Base-by-base conservation (phyloP, 2,888 invertebrate species). In the Ectobius pallidus region DNA sequence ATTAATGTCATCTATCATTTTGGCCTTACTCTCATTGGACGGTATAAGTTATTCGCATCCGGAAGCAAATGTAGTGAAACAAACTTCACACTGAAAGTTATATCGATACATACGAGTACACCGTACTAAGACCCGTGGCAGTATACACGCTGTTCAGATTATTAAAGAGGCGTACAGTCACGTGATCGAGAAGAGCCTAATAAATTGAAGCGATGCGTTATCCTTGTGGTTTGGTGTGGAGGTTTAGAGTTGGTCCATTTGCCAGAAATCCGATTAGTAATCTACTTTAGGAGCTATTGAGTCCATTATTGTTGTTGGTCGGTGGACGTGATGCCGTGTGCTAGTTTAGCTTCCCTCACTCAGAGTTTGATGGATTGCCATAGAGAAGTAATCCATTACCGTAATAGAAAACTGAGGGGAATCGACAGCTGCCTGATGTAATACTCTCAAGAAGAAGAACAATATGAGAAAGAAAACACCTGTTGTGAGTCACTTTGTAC, bases 351-450 rank as follows among this genome's bases (percentile, higher is more conserved):
- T 34, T 7, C 11, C 34, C 34, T 34, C 34, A 49, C n/a, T n/a
- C 20, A 25, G 30, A 61, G 25, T 22, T 65, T 65, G 65, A 65
- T 65, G 65, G 65, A 65, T 65, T 27, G 46, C 27, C 25, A 2
- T 44, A 11, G 25, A 9, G 7, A 3, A 27, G 65, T 27, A 27
- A 65, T 65, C 44, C 65, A 65, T 65, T 65, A 46, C 30, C 11
- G 20, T 63, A 63, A 63, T 63, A 39, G 63, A 42, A 39, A 63
- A 63, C n/a, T 63, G 25, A 32, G 42, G 46, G 6, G 27, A 18
- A 44, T 65, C 65, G 65, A 65, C 65, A 65, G 34, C 18, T 22
- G 62, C n/a, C n/a, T 62, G 62, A 39, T 39, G 20, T 11, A 63
- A 20, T 63, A 25, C 25, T 6, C 34, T 34, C 34, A n/a, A n/a